Evolutionary conservation across 1,140 invertebrate species (phyloP), one percentile per base, ranked within the genome.

Genomic region (Drosophila triauraria): DNA sequence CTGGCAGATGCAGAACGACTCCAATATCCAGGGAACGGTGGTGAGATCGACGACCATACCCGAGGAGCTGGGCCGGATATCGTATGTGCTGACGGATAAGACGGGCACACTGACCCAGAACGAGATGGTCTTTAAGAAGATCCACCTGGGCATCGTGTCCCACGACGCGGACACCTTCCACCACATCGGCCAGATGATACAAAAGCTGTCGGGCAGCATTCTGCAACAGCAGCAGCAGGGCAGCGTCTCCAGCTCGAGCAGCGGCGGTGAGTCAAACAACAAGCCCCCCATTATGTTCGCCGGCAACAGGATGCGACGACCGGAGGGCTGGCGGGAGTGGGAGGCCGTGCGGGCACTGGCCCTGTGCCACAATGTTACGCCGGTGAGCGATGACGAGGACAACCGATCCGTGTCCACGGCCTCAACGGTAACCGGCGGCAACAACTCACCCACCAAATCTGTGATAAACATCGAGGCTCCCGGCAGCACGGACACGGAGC

Each of bases 91-190:
- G 2, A 98, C 97, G 0, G 99, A 99, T 92, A 99, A 99, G 94
- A 99, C 99, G 0, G 99, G 99, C 6, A 99, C 99, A 1, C 94
- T 99, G 5, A 99, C 99, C 0, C 98, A 99, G 93, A 99, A 99
- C 93, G 98, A 99, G 92, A 99, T 99, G 99, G 96, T 99, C 3
- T 98, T 99, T 87, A 99, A 99, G 91, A 97, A 97, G 82, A 94
- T 99, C 5, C 98, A 99, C 93, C 93, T 99, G 2, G 98, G 98
- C 5, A 98, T 97, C 48, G 97, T 97, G 3, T 96, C 97, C 30
- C 99, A 97, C 93, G 95, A 96, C 40, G 95, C 96, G 53, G 97
- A 98, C 83, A 97, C 97, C 27, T 98, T 99, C 38, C 91, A 94
- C 93, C 44, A 94, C 38, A 91, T 91, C 61, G 82, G 88, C 3